Evolutionary conservation across 2,888 invertebrate genomes (phyloP).

Genomic region (Xanthia icteritia): DNA sequence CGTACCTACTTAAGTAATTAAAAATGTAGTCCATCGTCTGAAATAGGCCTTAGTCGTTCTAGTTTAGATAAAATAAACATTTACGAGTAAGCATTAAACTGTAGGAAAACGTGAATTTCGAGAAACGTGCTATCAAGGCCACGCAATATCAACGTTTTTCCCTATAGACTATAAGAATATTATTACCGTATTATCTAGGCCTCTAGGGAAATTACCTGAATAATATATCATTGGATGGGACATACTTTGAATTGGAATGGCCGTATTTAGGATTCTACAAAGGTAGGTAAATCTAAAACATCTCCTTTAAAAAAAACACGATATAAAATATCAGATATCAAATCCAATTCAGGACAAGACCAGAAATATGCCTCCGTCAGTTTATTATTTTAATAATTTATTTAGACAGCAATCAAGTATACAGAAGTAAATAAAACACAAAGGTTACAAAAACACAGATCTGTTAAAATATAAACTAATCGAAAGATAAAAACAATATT

Average conservation of each 20-base stretch:
- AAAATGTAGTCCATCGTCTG: conserved; percentile 2
- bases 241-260: not conserved
- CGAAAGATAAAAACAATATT: not conserved
- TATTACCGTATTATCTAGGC: not conserved
- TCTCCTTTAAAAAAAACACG: not conserved
- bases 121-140: conserved; percentile 20
- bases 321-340: not conserved
- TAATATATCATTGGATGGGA: not conserved
- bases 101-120: conserved; percentile 27
- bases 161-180: not conserved
- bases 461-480: not conserved
- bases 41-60: conserved; percentile 4
- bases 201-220: not conserved
- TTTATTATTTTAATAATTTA: not conserved
- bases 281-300: not conserved
- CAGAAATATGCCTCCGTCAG: not conserved
- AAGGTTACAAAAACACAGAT: not conserved
- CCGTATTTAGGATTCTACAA: not conserved
- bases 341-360: not conserved
- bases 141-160: not conserved
- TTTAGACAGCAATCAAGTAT: not conserved
- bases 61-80: conserved; percentile 31
- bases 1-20: not conserved
- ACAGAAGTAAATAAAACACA: not conserved
- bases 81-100: conserved; percentile 7